A percentile compares a stretch with the other conserved stretches of the same genome.
These are phyloP conservation scores for rat (Rattus norvegicus) DNA, from an alignment of 2,113 vertebrate species.

Conservation along the genomic window DNA sequence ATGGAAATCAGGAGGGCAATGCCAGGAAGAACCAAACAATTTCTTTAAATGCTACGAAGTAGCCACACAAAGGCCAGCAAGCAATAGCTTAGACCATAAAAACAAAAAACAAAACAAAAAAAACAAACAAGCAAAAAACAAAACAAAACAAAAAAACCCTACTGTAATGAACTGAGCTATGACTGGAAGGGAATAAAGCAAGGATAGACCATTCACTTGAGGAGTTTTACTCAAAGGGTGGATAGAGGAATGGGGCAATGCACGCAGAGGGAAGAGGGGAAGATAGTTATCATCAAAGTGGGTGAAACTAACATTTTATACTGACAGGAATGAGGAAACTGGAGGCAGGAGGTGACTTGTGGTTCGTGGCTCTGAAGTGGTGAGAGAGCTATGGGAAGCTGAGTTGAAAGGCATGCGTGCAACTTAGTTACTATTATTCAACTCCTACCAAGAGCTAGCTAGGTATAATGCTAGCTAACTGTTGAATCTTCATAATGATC, in stretches of 20 bases:
- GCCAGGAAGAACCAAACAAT: constrained; percentile 3
- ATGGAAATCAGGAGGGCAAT: constrained; percentile 16
- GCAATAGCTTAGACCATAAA: not conserved
- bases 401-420: not conserved
- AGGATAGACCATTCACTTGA: not conserved
- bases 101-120: not conserved
- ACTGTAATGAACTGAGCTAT: not conserved
- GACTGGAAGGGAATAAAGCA: not conserved
- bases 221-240: not conserved
- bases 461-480: not conserved
- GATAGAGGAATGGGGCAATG: not conserved
- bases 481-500: not conserved
- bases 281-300: not conserved
- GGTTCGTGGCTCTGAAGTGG: not conserved
- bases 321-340: not conserved
- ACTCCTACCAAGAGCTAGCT: not conserved
- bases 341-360: not conserved
- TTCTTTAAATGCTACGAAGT: constrained; percentile 4
- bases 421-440: not conserved
- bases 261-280: not conserved
- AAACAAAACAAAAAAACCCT: not conserved
- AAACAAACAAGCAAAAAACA: not conserved
- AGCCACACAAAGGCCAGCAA: constrained; percentile 4
- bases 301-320: not conserved
- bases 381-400: not conserved